These are phyloP conservation scores for Cydia fagiglandana DNA, from an alignment of 1,140 invertebrate genomes.

Conservation along the genomic window DNA sequence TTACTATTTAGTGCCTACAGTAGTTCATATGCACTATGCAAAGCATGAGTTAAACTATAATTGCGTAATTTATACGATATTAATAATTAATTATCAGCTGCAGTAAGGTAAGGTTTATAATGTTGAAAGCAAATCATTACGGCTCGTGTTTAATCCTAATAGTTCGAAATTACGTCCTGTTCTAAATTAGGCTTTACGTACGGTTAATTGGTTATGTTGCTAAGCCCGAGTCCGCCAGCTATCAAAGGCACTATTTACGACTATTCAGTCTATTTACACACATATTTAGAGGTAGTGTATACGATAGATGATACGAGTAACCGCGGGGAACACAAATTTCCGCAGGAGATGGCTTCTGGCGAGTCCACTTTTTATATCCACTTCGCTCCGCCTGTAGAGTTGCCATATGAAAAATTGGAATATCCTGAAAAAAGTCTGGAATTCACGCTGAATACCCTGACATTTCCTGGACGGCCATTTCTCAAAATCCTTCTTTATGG, in stretches of 20 bases:
- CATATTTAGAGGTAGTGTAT: not conserved
- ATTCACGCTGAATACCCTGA: too few species aligned
- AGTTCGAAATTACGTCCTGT: not conserved
- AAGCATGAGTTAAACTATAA: too few species aligned
- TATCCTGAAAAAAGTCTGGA: too few species aligned
- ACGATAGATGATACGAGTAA: slow-evolving; percentile 13
- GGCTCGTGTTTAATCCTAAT: not conserved
- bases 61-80: too few species aligned
- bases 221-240: not conserved
- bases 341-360: slow-evolving; percentile 53
- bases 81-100: too few species aligned
- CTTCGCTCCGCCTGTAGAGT: slow-evolving; percentile 43
- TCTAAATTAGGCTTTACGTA: too few species aligned
- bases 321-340: slow-evolving; percentile 41
- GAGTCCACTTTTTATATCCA: slow-evolving; percentile 54
- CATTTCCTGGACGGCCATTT: too few species aligned
- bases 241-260: slow-evolving; percentile 11
- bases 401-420: too few species aligned
- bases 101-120: not conserved
- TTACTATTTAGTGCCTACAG: not conserved
- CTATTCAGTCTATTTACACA: not conserved
- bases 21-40: too few species aligned
- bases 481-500: too few species aligned
- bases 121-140: not conserved
- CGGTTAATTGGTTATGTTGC: too few species aligned